Percentiles rank a stretch among this genome's conserved stretches.
Evolutionary conservation across 2,888 invertebrate genomes (phyloP).

Genomic region (Boloria selene): DNA sequence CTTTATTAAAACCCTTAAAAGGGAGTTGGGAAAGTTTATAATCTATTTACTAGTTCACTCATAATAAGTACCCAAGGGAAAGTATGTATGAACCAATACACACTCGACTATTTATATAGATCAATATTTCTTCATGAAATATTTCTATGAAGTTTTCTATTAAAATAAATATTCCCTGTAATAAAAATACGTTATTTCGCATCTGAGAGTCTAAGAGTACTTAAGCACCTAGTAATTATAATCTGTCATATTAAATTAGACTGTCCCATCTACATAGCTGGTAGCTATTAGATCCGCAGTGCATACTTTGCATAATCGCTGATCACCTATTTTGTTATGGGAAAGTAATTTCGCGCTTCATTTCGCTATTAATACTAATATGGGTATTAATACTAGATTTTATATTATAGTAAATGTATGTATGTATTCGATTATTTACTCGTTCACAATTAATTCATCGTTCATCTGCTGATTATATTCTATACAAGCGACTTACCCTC

Average conservation of each 20-base stretch:
- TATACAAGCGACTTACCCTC: too few species aligned
- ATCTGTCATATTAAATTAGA: conserved; percentile 6
- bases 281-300: neutral
- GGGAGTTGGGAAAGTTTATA: conserved; percentile 10
- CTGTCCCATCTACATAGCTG: conserved; percentile 5
- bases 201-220: neutral
- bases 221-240: conserved; percentile 10
- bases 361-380: neutral
- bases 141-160: neutral
- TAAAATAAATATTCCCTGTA: conserved; percentile 1
- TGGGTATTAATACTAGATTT: too few species aligned
- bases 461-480: too few species aligned
- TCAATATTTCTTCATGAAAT: neutral
- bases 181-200: conserved; percentile 8
- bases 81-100: neutral
- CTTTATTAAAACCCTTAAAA: conserved; percentile 15
- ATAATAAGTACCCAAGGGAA: conserved; percentile 3
- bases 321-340: conserved; percentile 12
- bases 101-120: too few species aligned
- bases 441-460: too few species aligned
- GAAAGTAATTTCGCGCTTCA: conserved; percentile 11
- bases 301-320: conserved; percentile 12
- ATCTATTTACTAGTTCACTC: conserved; percentile 8
- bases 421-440: too few species aligned
- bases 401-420: too few species aligned